Evolutionary conservation across 1,140 invertebrate species (phyloP).

Genomic region (Pseudomyrmex sp.): DNA sequence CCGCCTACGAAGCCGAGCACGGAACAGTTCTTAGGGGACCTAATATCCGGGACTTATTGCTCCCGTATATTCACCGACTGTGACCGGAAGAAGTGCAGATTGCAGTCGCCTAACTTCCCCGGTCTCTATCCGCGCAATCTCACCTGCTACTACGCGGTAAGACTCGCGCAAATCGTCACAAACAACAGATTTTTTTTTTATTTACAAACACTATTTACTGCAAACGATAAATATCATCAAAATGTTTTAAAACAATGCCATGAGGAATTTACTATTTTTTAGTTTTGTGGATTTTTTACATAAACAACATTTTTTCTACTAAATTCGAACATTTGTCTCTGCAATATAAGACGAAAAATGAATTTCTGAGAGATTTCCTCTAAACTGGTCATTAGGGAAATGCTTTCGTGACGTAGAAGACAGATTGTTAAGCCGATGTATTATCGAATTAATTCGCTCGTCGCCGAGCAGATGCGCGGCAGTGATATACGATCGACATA

Average conservation of each 20-base stretch:
- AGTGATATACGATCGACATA: constrained; percentile 53
- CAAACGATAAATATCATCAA: too few species aligned
- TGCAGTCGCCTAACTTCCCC: constrained; percentile 96
- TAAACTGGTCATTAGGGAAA: constrained; percentile 22
- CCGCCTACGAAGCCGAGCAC: constrained; percentile 76
- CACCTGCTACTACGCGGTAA: constrained; percentile 94
- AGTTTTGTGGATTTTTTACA: too few species aligned
- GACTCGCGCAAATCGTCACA: constrained; percentile 43
- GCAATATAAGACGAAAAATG: not conserved
- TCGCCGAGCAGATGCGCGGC: constrained; percentile 37
- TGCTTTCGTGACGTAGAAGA: not conserved
- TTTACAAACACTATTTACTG: not conserved
- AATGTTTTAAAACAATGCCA: too few species aligned
- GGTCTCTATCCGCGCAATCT: constrained; percentile 95
- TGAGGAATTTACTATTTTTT: too few species aligned
- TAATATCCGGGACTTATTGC: constrained; percentile 95
- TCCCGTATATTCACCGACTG: constrained; percentile 95
- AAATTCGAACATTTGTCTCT: too few species aligned
- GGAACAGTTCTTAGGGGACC: constrained; percentile 91
- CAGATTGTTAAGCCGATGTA: constrained; percentile 31
- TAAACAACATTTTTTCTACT: too few species aligned
- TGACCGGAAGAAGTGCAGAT: constrained; percentile 93
- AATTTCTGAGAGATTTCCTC: not conserved
- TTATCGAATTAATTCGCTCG: constrained; percentile 55
- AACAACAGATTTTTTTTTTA: not conserved